Percentiles rank a stretch among this genome's conserved stretches.
These are phyloP conservation scores for Harpegnathos saltator DNA, from an alignment of 1,140 invertebrate species.

Conservation along the genomic window DNA sequence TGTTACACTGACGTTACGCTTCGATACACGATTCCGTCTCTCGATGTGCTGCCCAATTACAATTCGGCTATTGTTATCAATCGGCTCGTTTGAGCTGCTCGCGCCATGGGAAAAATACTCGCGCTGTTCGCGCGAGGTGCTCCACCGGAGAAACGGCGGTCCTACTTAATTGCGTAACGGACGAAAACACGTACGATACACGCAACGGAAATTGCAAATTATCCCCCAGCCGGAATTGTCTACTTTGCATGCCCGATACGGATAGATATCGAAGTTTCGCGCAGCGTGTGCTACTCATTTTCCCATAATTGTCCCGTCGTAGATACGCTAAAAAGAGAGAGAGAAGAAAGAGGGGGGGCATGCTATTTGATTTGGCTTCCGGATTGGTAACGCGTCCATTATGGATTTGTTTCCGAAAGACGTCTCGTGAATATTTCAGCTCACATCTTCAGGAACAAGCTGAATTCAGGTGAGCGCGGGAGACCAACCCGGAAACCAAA, in stretches of 20 bases:
- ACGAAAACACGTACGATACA: slow-evolving; percentile 4
- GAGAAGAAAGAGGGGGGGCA: too few relatives aligned
- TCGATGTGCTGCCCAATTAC: not conserved
- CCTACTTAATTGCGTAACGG: slow-evolving; percentile 9
- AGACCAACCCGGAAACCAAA: too few relatives aligned
- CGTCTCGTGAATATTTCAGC: too few relatives aligned
- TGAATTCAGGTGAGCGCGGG: too few relatives aligned
- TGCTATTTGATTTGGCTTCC: too few relatives aligned
- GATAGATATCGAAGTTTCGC: slow-evolving; percentile 31
- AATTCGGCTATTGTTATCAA: slow-evolving; percentile 29
- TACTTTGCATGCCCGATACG: slow-evolving; percentile 33
- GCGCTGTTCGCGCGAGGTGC: not conserved
- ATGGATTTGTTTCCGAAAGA: too few relatives aligned
- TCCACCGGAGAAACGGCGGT: not conserved
- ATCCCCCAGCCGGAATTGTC: slow-evolving; percentile 36
- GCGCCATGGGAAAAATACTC: not conserved
- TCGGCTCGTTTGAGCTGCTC: not conserved
- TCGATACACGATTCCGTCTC: slow-evolving; percentile 53
- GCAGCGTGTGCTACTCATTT: not conserved
- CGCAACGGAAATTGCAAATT: slow-evolving; percentile 45
- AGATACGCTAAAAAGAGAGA: too few relatives aligned
- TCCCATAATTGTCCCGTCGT: slow-evolving; percentile 45
- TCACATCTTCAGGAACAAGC: too few relatives aligned
- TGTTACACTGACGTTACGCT: slow-evolving; percentile 66
- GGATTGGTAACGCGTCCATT: too few relatives aligned